phyloP scores from a whole-genome alignment of 92 coral and sea anemone genomes.

The Actinostola sp. region DNA sequence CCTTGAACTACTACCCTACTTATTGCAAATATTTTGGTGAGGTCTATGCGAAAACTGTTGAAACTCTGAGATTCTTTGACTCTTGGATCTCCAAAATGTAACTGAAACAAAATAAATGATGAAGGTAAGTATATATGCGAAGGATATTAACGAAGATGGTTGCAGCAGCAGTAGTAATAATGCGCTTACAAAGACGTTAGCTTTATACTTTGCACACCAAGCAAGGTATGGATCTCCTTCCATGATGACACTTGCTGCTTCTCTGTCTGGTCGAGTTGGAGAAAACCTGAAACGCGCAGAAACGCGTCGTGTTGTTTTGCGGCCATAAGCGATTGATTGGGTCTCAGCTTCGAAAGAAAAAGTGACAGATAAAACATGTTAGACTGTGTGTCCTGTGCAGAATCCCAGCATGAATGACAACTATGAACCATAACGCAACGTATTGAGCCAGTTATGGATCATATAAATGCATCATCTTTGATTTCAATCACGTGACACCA shows the following conservation, averaged over 20 bases:
- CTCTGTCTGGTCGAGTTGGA: conserved; percentile 7
- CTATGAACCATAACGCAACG: too few species aligned
- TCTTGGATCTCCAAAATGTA: conserved; percentile 35
- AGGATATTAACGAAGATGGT: neutral
- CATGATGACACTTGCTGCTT: neutral
- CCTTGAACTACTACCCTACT: conserved; percentile 38
- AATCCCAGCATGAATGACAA: too few species aligned
- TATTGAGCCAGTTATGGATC: neutral
- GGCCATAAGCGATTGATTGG: conserved; percentile 34
- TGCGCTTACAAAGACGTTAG: conserved; percentile 15
- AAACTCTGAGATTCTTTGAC: neutral
- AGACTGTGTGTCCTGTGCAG: too few species aligned
- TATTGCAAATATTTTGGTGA: conserved; percentile 42
- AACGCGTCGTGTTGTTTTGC: neutral
- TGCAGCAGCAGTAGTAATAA: neutral
- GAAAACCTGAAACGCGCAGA: neutral
- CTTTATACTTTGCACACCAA: conserved; percentile 25
- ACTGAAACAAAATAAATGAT: conserved; percentile 5
- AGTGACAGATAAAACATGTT: neutral
- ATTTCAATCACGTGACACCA: neutral
- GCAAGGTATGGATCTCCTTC: conserved; percentile 39
- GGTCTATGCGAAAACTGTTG: conserved; percentile 30
- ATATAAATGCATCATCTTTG: neutral
- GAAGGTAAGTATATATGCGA: neutral
- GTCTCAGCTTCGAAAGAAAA: conserved; percentile 31